Evolutionary conservation across 1,140 invertebrate species (phyloP), one percentile per base, ranked within the genome.

Genomic region (Calephelis virginiensis): DNA sequence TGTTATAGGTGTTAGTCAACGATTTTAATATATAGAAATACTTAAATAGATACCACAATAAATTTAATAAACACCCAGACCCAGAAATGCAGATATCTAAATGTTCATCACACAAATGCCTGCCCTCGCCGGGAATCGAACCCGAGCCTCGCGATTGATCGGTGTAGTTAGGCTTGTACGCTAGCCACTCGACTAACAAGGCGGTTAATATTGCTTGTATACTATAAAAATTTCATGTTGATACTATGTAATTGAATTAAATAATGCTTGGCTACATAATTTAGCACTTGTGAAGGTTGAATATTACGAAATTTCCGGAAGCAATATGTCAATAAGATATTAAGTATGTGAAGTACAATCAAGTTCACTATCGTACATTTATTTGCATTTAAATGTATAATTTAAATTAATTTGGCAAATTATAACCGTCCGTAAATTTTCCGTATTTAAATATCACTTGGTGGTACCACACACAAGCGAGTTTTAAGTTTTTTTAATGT

Each of bases 271-370:
- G 8, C 5, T 17, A 9, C 11, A 43, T 8, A 43, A 43, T 28
- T 28, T 28, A 28, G 17, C 28, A 56, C 50, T 0, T 56, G 50
- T 56, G 50, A 56, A 56, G 53, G 53, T 59, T 59, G 53, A 7
- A 37, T 28, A 37, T 59, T 59, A 59, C 53, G 53, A 59, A 37
- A 59, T 59, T 59, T 7, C 53, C 53, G 53, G 53, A 59, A 59
- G 10, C 9, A 59, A 59, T 59, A 59, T 59, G 28, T 59, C 53
- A 59, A 59, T 59, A 59, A 38, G 53, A n/a, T n/a, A n/a, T 59
- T 59, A 37, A 37, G 10, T 59, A 59, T 59, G 37, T 59, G 17
- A 59, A 37, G 37, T 59, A 37, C 28, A 37, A 28, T 59, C 53
- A 59, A 59, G 53, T 59, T 59, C 53, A 59, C 28, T 59, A 59